Base-by-base conservation (phyloP, 2,888 invertebrate species). In the Brachypalpus laphriformis region DNA sequence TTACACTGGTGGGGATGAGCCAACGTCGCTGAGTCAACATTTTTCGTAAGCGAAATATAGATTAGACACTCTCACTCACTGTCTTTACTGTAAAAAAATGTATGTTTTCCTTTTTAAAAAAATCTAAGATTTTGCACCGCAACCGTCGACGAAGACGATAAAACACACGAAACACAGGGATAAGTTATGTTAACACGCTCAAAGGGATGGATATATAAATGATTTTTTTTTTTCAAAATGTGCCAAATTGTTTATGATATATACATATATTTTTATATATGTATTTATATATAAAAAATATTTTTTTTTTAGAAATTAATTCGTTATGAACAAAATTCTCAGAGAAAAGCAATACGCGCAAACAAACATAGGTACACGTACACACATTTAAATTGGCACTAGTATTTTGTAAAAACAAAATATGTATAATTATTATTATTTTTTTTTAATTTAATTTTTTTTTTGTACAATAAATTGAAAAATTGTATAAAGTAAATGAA, bases 21-120 rank as follows among this genome's bases (percentile, higher is more conserved):
- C 82, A 11, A 87, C 91, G 14, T 91, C 91, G 75, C 74, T 91
- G 87, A 90, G 90, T 87, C 90, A 90, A 72, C 90, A 91, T 87
- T 91, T 90, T 88, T 89, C 91, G 86, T 91, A 90, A 89, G 88
- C 77, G 14, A 82, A 76, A 51, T 45, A 51, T 45, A 20, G 51
- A 61, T 66, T 49, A 71, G 22, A 40, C 9, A 47, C n/a, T 65
- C 63, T 22, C 22, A 22, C 25, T 65, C 25, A 14, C 31, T 54
- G n/a, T 68, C 68, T 77, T 51, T 42, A 31, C 42, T 56, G 68
- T 76, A 37, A 76, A 54, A 42, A 66, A 57, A 61, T 0, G 9
- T 18, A 18, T 18, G 18, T 31, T 56, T 78, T 49, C 54, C 45
- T 47, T 56, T 42, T 9, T 34, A 34, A 20, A 70, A 81, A 81